phyloP scores from a whole-genome alignment of 37 sponge, comb jelly and placozoan species.

The Dysidea cf. avara region DNA sequence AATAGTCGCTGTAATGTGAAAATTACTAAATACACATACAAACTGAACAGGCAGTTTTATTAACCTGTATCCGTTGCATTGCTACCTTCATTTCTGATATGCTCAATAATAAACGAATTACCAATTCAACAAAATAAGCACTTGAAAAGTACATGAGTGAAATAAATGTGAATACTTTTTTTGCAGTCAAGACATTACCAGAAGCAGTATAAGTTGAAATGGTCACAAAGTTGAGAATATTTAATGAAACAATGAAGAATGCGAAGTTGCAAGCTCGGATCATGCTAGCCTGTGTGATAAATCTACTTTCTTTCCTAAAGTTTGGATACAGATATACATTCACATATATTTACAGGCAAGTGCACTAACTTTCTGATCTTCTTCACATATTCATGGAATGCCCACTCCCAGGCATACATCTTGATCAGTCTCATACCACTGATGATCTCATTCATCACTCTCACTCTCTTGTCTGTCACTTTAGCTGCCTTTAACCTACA shows the following conservation, averaged over 20 bases:
- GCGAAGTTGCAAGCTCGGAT: constrained; percentile 42
- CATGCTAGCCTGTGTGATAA: constrained; percentile 19
- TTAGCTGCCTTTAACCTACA: constrained; percentile 59
- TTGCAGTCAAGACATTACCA: constrained; percentile 42
- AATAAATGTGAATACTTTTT: constrained; percentile 55
- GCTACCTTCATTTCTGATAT: constrained; percentile 61
- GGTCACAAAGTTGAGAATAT: constrained; percentile 45
- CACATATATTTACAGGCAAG: too few species aligned
- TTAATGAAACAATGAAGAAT: constrained; percentile 26
- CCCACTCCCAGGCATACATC: constrained; percentile 92
- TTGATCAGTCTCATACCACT: constrained; percentile 85
- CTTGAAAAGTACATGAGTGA: constrained; percentile 30
- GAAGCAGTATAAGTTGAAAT: constrained; percentile 32
- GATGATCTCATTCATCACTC: constrained; percentile 83
- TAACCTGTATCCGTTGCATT: constrained; percentile 61
- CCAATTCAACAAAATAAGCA: constrained; percentile 24
- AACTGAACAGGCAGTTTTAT: neutral
- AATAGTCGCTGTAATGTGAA: too few species aligned
- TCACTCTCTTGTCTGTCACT: constrained; percentile 68
- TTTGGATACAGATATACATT: too few species aligned
- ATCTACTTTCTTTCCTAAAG: constrained; percentile 39
- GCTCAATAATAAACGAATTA: constrained; percentile 28
- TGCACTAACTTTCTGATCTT: constrained; percentile 61
- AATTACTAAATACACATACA: too few species aligned
- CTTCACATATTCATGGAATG: constrained; percentile 47